Evolutionary conservation across 2,113 vertebrate genomes (phyloP), one percentile per base, ranked within the genome.

Genomic region (Thinocorus orbignyianus): DNA sequence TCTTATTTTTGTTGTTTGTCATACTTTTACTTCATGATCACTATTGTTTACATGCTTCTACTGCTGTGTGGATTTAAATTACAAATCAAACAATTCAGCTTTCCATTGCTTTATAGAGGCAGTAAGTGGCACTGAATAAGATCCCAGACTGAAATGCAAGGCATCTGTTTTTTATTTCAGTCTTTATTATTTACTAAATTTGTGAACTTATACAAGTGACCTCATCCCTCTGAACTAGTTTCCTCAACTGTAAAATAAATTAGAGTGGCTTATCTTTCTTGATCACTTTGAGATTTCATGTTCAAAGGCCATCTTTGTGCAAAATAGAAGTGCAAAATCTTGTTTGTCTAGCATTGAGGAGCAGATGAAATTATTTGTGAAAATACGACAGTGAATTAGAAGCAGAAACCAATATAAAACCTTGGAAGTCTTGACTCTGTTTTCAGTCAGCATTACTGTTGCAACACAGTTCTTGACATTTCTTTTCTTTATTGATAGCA

Each of bases 181-280:
- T 81, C 71, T 64, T 72, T 66, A 69, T 72, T 90, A 77, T 95
- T 96, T 90, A 72, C 85, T 61, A 57, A 89, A 57, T 95, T 82
- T 83, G 55, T 94, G 92, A 88, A 92, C 79, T 92, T 69, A 60
- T 3, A 64, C 49, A 80, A 88, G 79, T 93, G 88, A 91, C 66
- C 71, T 94, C 66, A 92, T 87, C 49, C 82, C 66, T 93, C 81
- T 92, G 71, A 90, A 93, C 48, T 28, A 31, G 44, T 94, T 95
- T 95, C 37, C 84, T 95, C 79, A 86, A 72, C 70, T 69, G 33
- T 72, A 86, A 93, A 93, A 79, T 92, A 88, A 90, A 93, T 93
- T 69, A 74, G 52, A 54, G n/a, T 86, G 51, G 62, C 51, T 90
- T 82, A 80, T 93, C 86, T 83, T 92, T 52, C 70, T 77, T 66